Evolutionary conservation across 2,113 vertebrate species (phyloP).

Genomic region (Euleptes europaea): DNA sequence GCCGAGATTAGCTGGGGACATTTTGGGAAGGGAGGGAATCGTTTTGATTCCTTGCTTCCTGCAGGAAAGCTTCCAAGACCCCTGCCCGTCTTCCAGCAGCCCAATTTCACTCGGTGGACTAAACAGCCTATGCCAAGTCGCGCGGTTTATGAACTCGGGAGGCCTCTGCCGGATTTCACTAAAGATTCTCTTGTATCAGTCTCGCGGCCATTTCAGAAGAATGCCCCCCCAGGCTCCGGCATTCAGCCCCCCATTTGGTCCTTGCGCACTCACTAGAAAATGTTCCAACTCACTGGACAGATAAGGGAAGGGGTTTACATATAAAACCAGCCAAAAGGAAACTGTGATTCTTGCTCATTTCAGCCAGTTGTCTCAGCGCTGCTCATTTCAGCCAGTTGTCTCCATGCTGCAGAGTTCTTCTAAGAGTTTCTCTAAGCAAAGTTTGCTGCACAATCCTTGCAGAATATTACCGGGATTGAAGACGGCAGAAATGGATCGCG

Average conservation of each 20-base stretch:
- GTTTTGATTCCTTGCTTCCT: neutral
- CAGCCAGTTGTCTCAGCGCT: no score
- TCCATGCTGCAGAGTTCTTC: neutral
- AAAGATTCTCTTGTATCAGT: neutral
- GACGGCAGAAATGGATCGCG: neutral
- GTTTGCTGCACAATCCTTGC: neutral
- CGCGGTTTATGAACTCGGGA: neutral
- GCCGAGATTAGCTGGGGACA: no score
- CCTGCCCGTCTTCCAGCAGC: neutral
- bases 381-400: no score
- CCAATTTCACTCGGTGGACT: neutral
- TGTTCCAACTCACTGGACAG: no score
- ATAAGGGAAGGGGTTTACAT: neutral
- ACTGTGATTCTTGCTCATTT: neutral
- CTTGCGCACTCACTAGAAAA: neutral
- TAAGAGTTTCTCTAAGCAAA: neutral
- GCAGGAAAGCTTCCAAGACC: no score
- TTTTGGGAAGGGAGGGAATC: no score
- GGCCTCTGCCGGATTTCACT: no score
- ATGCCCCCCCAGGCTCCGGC: no score
- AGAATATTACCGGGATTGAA: rapidly evolving
- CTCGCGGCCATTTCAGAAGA: neutral
- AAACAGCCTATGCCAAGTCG: neutral
- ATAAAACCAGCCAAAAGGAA: neutral
- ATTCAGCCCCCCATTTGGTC: no score